Conservation (phyloP, 2,888 invertebrate species). For the Apomyelois bistriatella region DNA sequence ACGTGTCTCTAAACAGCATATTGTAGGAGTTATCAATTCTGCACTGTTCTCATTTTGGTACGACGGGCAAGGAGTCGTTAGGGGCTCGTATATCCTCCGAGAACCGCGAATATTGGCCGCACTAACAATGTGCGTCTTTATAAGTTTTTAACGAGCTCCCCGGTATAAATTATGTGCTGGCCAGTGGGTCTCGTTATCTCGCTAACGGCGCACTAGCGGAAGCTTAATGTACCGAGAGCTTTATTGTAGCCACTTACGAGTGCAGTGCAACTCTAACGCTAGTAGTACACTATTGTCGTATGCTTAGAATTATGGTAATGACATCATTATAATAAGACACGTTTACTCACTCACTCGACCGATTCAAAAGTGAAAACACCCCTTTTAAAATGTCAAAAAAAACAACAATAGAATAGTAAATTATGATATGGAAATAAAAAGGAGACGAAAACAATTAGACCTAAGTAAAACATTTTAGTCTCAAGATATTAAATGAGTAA, state of each 20-base stretch:
- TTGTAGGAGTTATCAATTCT: neutral
- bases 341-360: neutral
- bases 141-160: slow-evolving; percentile 80
- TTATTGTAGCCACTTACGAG: slow-evolving; percentile 77
- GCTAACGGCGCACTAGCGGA: slow-evolving; percentile 75
- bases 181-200: slow-evolving; percentile 78
- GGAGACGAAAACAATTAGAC: too few relatives aligned
- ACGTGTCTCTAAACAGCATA: too few relatives aligned
- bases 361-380: neutral
- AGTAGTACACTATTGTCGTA: slow-evolving; percentile 29
- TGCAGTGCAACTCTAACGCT: slow-evolving; percentile 35
- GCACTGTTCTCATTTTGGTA: slow-evolving; percentile 18
- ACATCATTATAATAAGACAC: slow-evolving; percentile 6
- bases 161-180: slow-evolving; percentile 79
- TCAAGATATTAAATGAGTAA: neutral
- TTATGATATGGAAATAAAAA: neutral
- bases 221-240: slow-evolving; percentile 78
- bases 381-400: neutral
- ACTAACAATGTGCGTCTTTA: slow-evolving; percentile 80
- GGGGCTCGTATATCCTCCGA: slow-evolving; percentile 66
- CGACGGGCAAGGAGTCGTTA: slow-evolving; percentile 59
- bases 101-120: slow-evolving; percentile 75
- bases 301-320: slow-evolving; percentile 2
- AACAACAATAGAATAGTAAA: neutral
- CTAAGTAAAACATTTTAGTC: too few relatives aligned